Evolutionary conservation across 2,113 vertebrate genomes (phyloP).

Genomic region (Notarius quadriscutis): DNA sequence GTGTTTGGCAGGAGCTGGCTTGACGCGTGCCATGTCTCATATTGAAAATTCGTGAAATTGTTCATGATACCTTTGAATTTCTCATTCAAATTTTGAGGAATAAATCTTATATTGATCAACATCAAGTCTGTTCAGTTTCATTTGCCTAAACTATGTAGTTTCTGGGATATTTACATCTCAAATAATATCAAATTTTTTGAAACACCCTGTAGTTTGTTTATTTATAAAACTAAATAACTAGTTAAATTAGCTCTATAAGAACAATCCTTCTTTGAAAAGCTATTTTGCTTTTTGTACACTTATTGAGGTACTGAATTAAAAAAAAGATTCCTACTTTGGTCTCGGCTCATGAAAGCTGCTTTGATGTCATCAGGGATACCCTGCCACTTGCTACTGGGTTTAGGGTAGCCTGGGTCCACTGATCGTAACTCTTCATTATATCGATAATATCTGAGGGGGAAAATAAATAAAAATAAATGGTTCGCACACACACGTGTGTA

Average conservation of each 20-base stretch:
- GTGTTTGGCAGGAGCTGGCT: no score
- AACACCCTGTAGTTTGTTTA: neutral
- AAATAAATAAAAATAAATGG: neutral
- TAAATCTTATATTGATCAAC: no score
- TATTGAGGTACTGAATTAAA: neutral
- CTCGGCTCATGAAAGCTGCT: conserved; percentile 84
- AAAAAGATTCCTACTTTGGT: conserved; percentile 75
- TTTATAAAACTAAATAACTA: neutral
- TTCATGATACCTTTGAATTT: no score
- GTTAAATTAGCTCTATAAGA: neutral
- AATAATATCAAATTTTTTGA: no score
- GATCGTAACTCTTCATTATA: conserved; percentile 78
- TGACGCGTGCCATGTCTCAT: no score
- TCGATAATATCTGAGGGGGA: conserved; percentile 81
- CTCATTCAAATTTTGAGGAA: no score
- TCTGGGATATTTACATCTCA: no score
- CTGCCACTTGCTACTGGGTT: conserved; percentile 81
- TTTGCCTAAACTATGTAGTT: no score
- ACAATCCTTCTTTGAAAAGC: neutral
- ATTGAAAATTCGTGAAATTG: no score
- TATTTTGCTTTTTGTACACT: neutral
- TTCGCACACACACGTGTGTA: no score
- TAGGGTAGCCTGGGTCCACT: conserved; percentile 84
- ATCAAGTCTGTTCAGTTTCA: no score
- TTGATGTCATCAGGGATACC: conserved; percentile 84